Conservation (phyloP, 35 echinoderm and acorn worm genomes). For the Acanthaster planci region DNA sequence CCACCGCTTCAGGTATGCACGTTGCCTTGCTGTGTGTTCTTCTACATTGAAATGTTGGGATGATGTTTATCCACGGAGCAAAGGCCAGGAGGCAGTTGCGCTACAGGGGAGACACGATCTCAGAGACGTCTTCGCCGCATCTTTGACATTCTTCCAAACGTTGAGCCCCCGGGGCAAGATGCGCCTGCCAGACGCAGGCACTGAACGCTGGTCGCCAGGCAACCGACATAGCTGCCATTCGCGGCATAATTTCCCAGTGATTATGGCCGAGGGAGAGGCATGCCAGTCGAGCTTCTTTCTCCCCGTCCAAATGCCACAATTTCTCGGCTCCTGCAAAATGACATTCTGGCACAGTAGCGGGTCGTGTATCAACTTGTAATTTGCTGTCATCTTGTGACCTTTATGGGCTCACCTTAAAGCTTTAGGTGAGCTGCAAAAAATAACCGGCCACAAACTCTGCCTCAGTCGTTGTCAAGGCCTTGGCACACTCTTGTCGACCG, state of each 20-base stretch:
- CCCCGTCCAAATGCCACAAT: constrained; percentile 20
- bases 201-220: constrained; percentile 7
- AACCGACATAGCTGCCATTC: constrained; percentile 20
- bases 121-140: constrained; percentile 17
- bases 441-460: too few relatives aligned
- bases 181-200: constrained; percentile 1
- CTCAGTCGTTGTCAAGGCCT: too few relatives aligned
- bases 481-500: too few relatives aligned
- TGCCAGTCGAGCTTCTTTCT: constrained; percentile 1
- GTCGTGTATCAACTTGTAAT: constrained; percentile 31
- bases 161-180: background rate
- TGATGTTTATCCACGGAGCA: constrained; percentile 16
- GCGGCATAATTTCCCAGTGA: constrained; percentile 23
- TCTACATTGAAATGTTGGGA: background rate
- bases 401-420: constrained; percentile 16
- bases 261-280: constrained; percentile 22
- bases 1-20: constrained; percentile 1
- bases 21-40: background rate
- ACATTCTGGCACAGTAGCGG: constrained; percentile 30
- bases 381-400: constrained; percentile 14
- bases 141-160: constrained; percentile 27
- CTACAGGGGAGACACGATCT: background rate
- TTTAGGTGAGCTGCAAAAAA: constrained; percentile 3
- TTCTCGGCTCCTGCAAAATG: constrained; percentile 24
- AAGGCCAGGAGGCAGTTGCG: background rate